Percentiles rank a stretch among this genome's conserved stretches.
These are phyloP conservation scores for Sycophila texana DNA, from an alignment of 2,888 invertebrate species.

Conservation along the genomic window DNA sequence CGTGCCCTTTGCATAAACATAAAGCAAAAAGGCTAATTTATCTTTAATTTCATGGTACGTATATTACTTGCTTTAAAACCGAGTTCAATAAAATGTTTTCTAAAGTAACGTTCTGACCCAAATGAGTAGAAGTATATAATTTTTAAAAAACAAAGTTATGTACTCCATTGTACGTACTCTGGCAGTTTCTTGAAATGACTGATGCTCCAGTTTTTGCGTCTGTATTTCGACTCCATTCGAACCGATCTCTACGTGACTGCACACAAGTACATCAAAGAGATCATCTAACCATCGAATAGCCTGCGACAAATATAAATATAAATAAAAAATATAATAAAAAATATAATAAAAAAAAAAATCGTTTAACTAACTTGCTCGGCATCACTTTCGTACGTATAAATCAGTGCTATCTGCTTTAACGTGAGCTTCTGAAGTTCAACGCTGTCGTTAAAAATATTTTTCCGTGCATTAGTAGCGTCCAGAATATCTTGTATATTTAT, in stretches of 20 bases:
- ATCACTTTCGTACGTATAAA: slow-evolving; percentile 86
- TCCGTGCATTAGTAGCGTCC: slow-evolving; percentile 82
- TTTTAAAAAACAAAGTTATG: no score
- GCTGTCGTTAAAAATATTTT: slow-evolving; percentile 85
- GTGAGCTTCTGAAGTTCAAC: slow-evolving; percentile 86
- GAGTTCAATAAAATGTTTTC: no score
- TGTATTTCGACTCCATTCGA: slow-evolving; percentile 85
- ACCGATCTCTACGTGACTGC: slow-evolving; percentile 84
- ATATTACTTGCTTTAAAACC: no score
- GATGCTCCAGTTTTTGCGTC: slow-evolving; percentile 84
- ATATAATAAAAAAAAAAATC: neutral
- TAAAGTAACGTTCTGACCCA: no score
- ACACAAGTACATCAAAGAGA: slow-evolving; percentile 83
- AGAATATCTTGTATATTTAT: slow-evolving; percentile 84
- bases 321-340: neutral
- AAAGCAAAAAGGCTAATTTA: no score
- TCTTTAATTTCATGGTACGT: no score
- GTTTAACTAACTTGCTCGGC: slow-evolving; percentile 79
- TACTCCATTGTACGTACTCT: no score
- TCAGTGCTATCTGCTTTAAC: slow-evolving; percentile 86
- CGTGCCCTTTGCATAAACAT: slow-evolving; percentile 79
- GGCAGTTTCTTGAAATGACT: slow-evolving; percentile 86
- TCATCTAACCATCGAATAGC: slow-evolving; percentile 88
- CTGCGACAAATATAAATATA: slow-evolving; percentile 65
- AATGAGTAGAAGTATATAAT: no score